Evolutionary conservation across 2,113 vertebrate species (phyloP).

Genomic region (Meriones unguiculatus): DNA sequence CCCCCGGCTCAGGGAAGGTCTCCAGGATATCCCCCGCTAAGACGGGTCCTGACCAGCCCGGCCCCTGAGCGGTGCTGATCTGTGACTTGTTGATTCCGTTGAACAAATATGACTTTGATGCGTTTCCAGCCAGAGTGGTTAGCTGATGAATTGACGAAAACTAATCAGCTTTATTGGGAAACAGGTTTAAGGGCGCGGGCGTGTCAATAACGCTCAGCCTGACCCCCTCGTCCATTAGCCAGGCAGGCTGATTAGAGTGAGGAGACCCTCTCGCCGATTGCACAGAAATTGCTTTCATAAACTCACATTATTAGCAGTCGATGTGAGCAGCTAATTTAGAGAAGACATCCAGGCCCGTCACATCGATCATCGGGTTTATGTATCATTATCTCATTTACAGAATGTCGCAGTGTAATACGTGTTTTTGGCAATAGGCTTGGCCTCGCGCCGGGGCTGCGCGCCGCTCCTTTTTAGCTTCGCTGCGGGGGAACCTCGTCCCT

Average conservation of each 20-base stretch:
- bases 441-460: slow-evolving; percentile 60
- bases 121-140: slow-evolving; percentile 88
- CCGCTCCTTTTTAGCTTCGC: background rate
- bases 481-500: background rate
- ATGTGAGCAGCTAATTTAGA: slow-evolving; percentile 87
- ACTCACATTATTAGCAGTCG: slow-evolving; percentile 90
- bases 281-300: slow-evolving; percentile 91
- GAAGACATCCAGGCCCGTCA: slow-evolving; percentile 87
- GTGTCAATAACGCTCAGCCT: slow-evolving; percentile 96
- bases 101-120: slow-evolving; percentile 95
- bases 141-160: slow-evolving; percentile 98
- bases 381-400: slow-evolving; percentile 91
- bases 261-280: slow-evolving; percentile 87
- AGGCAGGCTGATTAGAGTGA: slow-evolving; percentile 94
- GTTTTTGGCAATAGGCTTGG: slow-evolving; percentile 87
- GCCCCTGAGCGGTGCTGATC: slow-evolving; percentile 88
- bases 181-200: slow-evolving; percentile 97
- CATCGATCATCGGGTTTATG: slow-evolving; percentile 90
- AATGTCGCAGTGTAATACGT: slow-evolving; percentile 87
- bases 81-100: slow-evolving; percentile 98
- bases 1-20: background rate
- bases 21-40: background rate
- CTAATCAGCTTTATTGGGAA: slow-evolving; percentile 99
- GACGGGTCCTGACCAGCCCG: slow-evolving; percentile 76
- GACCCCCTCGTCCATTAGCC: slow-evolving; percentile 96